Evolutionary conservation across 2,888 invertebrate genomes (phyloP).

Genomic region (Nymphalis urticae): DNA sequence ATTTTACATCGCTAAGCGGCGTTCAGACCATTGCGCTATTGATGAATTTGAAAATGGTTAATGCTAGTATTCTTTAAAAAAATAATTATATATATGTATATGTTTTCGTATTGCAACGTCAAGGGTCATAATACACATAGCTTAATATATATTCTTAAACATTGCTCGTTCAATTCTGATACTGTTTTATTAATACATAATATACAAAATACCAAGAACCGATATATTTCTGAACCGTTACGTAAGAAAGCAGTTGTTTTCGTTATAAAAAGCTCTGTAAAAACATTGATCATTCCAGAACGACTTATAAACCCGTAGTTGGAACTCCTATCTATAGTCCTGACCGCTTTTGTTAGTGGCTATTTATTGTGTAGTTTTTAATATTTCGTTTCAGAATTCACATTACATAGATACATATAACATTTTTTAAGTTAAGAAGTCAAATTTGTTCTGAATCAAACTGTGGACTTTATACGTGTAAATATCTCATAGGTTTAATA

Average conservation of each 20-base stretch:
- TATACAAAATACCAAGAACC: neutral
- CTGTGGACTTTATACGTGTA: too few relatives aligned
- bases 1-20: too few relatives aligned
- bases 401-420: too few relatives aligned
- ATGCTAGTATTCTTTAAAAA: too few relatives aligned
- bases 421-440: too few relatives aligned
- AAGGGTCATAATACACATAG: neutral
- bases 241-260: slow-evolving; percentile 15
- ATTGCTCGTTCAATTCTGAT: neutral
- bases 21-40: too few relatives aligned
- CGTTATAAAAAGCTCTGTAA: slow-evolving; percentile 2
- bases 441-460: too few relatives aligned
- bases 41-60: too few relatives aligned
- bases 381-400: neutral
- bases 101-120: too few relatives aligned
- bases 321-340: neutral
- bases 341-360: neutral
- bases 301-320: neutral
- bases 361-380: neutral
- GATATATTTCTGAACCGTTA: slow-evolving; percentile 29
- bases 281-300: neutral
- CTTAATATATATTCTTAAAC: neutral
- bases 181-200: neutral
- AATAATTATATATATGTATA: too few relatives aligned
- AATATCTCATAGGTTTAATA: too few relatives aligned